Base-by-base conservation (phyloP, 2,888 invertebrate genomes). In the Dryadula phaetusa region DNA sequence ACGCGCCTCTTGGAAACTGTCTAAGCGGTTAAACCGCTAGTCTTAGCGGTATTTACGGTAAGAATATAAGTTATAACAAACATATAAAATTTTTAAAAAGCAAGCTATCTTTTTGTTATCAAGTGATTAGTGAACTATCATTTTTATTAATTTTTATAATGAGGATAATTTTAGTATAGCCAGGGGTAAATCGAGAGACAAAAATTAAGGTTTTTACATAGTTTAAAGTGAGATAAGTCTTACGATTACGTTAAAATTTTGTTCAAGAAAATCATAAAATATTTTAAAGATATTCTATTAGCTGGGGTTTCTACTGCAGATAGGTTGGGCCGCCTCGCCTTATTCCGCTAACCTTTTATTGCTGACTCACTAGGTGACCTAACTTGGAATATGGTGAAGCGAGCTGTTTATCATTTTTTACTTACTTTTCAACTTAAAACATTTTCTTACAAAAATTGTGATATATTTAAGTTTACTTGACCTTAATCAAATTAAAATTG, bases 321-420 rank as follows among this genome's bases (percentile, higher is more conserved):
- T 49, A 63, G 69, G 69, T 56, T 42, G 63, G 69, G 69, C 54
- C 42, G 67, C 75, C 77, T 76, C 75, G 69, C 64, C 75, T 69
- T 74, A 74, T 77, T 75, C 77, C 79, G 78, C 77, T 72, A 70
- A 76, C 80, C 80, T 79, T 81, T 77, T 77, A 79, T 79, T 84
- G 85, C 85, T 87, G 84, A 78, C 78, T 84, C 85, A 85, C 53
- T 82, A 81, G 76, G 75, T 82, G 82, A 79, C 79, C 75, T 77
- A 74, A 80, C 78, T 76, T 78, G 40, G 16, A 42, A 10, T 22
- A 42, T n/a, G 6, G n/a, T 16, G n/a, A 42, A 58, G n/a, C 56
- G 25, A 40, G 6, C 40, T 40, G 28, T 42, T 25, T 58, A 42
- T 42, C 80, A 79, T 75, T 74, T 80, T 81, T 80, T n/a, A n/a